Percentiles rank a stretch among this genome's conserved stretches.
Conservation (phyloP, 1,140 invertebrate genomes). For the Reticulitermes speratus region DNA sequence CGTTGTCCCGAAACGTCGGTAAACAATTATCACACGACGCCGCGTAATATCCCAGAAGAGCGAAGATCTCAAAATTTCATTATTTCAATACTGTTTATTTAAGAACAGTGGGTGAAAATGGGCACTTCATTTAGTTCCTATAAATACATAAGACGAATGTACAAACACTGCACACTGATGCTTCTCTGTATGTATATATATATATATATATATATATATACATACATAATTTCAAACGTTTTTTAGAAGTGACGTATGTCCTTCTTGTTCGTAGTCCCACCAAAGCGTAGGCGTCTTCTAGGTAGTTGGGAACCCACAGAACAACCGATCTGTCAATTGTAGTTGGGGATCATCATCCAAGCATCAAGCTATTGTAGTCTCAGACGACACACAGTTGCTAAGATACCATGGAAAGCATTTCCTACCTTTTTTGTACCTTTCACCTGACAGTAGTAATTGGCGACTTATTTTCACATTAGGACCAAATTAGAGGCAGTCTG, state of each 20-base stretch:
- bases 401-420: neutral
- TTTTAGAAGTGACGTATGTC: neutral
- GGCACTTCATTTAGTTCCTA: too few relatives aligned
- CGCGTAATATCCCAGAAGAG: too few relatives aligned
- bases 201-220: too few relatives aligned
- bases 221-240: too few relatives aligned
- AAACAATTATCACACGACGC: too few relatives aligned
- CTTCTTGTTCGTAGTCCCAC: neutral
- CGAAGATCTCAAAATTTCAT: too few relatives aligned
- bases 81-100: too few relatives aligned
- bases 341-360: neutral
- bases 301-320: neutral
- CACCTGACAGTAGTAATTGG: neutral
- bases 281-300: neutral
- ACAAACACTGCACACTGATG: too few relatives aligned
- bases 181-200: too few relatives aligned
- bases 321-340: slow-evolving; percentile 4
- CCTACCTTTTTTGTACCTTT: neutral
- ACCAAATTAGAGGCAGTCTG: slow-evolving; percentile 10
- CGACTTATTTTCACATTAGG: neutral
- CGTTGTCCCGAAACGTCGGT: too few relatives aligned
- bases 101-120: too few relatives aligned
- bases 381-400: neutral
- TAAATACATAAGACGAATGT: too few relatives aligned
- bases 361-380: neutral